phyloP scores from a whole-genome alignment of 2,888 invertebrate genomes.

The Neoscelio sp. region DNA sequence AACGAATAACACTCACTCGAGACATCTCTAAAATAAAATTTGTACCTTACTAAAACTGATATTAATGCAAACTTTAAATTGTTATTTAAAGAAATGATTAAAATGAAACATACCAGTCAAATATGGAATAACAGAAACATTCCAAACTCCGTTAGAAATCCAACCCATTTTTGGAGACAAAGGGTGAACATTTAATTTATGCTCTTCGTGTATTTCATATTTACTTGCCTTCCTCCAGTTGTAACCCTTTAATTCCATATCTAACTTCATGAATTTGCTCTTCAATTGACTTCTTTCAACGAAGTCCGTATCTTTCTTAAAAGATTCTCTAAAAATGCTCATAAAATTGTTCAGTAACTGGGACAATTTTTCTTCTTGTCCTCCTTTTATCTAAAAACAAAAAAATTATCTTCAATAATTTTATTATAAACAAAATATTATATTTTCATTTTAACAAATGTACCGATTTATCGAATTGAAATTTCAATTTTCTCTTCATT shows the following conservation, averaged over 20 bases:
- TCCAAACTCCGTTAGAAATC: constrained; percentile 79
- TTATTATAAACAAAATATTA: background rate
- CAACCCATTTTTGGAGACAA: constrained; percentile 58
- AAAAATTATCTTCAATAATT: constrained; percentile 7
- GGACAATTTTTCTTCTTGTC: constrained; percentile 41
- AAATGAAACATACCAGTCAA: constrained; percentile 72
- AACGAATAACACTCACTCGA: constrained; percentile 71
- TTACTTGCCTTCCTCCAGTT: constrained; percentile 49
- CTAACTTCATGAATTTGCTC: constrained; percentile 67
- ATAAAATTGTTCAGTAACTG: constrained; percentile 51
- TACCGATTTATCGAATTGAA: constrained; percentile 29
- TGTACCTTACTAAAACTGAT: too few relatives aligned
- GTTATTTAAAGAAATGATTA: background rate
- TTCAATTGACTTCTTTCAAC: constrained; percentile 54
- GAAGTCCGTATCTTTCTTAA: constrained; percentile 42
- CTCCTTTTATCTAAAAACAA: constrained; percentile 19
- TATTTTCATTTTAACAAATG: background rate
- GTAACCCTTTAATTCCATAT: constrained; percentile 43
- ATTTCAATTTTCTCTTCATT: constrained; percentile 19
- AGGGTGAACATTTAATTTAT: background rate
- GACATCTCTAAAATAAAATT: constrained; percentile 72
- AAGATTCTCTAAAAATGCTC: constrained; percentile 62
- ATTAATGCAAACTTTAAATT: background rate
- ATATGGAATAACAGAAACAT: constrained; percentile 66
- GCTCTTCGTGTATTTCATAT: constrained; percentile 4